phyloP scores from a whole-genome alignment of 2,888 invertebrate species.

The Lepetodrilus schrolli region DNA sequence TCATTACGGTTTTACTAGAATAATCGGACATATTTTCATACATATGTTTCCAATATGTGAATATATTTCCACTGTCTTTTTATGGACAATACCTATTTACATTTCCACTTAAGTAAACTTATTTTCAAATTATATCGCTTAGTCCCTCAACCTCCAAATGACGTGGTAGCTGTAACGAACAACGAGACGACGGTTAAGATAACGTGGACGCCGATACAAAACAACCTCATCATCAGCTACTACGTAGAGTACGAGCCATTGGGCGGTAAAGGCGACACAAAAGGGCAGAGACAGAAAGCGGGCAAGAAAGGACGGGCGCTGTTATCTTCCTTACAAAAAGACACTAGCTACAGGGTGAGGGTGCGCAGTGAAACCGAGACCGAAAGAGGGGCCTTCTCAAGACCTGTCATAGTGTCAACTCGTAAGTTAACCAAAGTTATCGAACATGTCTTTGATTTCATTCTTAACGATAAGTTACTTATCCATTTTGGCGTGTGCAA shows the following conservation, averaged over 20 bases:
- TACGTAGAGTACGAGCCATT: not conserved
- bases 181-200: conserved; percentile 15
- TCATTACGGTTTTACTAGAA: too few species aligned
- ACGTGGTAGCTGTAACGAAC: not conserved
- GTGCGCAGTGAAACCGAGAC: not conserved
- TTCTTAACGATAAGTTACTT: too few species aligned
- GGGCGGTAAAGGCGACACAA: not conserved
- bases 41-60: too few species aligned
- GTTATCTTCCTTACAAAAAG: not conserved
- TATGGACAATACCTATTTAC: too few species aligned
- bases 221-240: not conserved
- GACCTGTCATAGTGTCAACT: not conserved
- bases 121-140: not conserved
- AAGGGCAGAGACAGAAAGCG: too few species aligned
- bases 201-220: not conserved
- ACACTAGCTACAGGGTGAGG: not conserved
- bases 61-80: too few species aligned
- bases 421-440: not conserved
- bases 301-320: not conserved
- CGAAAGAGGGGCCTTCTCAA: not conserved
- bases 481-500: too few species aligned
- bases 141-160: not conserved
- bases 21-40: too few species aligned
- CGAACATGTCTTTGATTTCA: too few species aligned
- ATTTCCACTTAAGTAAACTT: too few species aligned